phyloP scores from a whole-genome alignment of 2,113 vertebrate species.

The Neotoma lepida region DNA sequence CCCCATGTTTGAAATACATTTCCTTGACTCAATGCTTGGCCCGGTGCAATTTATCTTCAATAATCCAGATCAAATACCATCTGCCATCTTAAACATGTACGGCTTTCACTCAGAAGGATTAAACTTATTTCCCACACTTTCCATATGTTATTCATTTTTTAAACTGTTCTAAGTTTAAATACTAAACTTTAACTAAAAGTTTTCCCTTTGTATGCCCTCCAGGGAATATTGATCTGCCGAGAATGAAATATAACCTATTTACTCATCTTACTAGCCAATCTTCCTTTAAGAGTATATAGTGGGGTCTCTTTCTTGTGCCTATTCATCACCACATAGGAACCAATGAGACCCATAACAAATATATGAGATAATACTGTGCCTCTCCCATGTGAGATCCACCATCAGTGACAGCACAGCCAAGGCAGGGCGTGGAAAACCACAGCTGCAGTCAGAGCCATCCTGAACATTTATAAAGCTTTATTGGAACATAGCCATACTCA shows the following conservation, averaged over 20 bases:
- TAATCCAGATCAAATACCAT: background rate
- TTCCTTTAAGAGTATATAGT: background rate
- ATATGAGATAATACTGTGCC: background rate
- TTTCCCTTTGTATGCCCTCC: background rate
- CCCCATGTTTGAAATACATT: background rate
- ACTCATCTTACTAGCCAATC: background rate
- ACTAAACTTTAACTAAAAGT: background rate
- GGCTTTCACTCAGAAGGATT: background rate
- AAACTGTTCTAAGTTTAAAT: background rate
- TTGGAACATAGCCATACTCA: background rate
- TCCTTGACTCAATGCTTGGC: background rate
- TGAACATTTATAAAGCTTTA: background rate
- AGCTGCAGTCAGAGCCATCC: background rate
- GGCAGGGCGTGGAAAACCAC: background rate
- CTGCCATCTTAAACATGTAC: background rate
- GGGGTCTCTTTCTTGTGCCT: background rate
- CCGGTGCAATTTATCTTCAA: background rate
- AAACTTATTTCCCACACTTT: background rate
- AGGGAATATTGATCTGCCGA: background rate
- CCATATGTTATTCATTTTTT: background rate
- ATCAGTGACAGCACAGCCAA: background rate
- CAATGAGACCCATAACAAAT: background rate
- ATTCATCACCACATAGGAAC: background rate
- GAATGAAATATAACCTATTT: background rate
- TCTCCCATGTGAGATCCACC: background rate